These are phyloP conservation scores for Uria aalge DNA, from an alignment of 2,113 vertebrate species.

Conservation along the genomic window DNA sequence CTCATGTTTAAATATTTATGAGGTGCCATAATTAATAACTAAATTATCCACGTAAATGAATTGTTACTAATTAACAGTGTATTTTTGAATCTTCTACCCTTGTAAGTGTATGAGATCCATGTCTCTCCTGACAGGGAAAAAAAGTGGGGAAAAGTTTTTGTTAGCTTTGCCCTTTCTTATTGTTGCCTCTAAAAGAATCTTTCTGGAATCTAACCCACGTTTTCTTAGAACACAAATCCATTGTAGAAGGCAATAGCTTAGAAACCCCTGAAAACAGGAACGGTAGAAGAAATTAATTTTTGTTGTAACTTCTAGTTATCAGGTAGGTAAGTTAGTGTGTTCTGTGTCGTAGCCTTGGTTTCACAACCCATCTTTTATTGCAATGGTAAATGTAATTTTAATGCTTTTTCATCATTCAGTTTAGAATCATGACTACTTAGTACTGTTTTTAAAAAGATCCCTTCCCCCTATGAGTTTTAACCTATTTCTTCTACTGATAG, in stretches of 20 bases:
- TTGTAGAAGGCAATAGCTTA: background rate
- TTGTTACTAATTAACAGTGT: background rate
- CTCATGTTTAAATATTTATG: background rate
- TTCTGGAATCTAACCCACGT: background rate
- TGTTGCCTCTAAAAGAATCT: background rate
- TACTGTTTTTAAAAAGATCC: background rate
- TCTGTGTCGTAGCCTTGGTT: background rate
- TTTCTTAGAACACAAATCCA: background rate
- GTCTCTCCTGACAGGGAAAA: background rate
- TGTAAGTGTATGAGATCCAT: background rate
- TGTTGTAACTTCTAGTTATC: background rate
- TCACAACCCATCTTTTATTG: background rate
- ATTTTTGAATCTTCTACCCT: background rate
- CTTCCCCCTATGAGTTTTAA: background rate
- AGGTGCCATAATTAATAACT: background rate
- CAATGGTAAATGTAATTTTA: background rate
- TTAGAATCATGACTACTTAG: background rate
- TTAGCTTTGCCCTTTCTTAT: background rate
- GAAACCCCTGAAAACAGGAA: background rate
- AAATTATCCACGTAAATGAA: background rate
- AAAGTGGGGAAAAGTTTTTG: fast-evolving
- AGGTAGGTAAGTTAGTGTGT: background rate
- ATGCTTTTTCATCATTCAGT: background rate
- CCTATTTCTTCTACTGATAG: background rate
- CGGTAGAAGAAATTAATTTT: background rate